Evolutionary conservation across 1,140 invertebrate genomes (phyloP).

Genomic region (Holcopasites calliopsidis): DNA sequence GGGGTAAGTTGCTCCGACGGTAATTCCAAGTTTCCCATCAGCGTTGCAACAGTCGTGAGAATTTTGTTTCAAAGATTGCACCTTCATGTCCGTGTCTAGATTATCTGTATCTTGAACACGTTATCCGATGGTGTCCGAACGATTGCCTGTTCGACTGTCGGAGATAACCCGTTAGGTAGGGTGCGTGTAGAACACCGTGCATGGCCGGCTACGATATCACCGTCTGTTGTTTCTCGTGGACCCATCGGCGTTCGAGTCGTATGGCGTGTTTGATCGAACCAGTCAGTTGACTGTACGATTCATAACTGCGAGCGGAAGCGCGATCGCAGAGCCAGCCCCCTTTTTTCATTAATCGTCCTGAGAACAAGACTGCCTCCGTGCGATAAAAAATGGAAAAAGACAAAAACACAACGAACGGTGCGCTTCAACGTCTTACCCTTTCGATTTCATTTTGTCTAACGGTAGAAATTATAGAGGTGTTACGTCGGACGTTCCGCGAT

Average conservation of each 20-base stretch:
- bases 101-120: neutral
- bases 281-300: neutral
- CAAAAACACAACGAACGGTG: too few species aligned
- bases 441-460: too few species aligned
- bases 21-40: neutral
- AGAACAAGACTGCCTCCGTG: neutral
- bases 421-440: too few species aligned
- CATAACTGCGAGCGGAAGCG: neutral
- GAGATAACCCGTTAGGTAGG: neutral
- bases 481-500: neutral
- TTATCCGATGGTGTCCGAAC: neutral
- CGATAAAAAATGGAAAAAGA: too few species aligned
- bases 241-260: conserved; percentile 8
- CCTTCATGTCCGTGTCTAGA: neutral
- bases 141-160: conserved; percentile 4
- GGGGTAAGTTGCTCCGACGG: neutral
- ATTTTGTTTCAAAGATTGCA: neutral
- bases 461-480: neutral
- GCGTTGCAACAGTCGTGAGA: neutral
- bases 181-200: neutral
- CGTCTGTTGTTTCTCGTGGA: neutral
- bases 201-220: conserved; percentile 13
- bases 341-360: neutral
- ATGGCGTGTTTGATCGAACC: neutral
- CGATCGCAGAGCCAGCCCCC: too few species aligned